Evolutionary conservation across 2,113 vertebrate species (phyloP).

Genomic region (Sorex fumeus): DNA sequence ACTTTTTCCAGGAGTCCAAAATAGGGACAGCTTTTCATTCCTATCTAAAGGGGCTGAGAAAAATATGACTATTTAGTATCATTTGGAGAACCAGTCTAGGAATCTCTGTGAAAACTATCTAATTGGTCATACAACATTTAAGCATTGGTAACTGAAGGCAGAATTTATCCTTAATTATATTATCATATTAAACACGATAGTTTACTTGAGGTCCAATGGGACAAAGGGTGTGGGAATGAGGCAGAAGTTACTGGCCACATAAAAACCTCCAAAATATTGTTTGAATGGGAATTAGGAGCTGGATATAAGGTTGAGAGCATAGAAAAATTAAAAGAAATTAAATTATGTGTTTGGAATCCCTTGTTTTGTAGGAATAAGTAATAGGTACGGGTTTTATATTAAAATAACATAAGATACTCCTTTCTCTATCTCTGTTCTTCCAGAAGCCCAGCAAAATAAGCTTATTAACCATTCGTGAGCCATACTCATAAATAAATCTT

Average conservation of each 20-base stretch:
- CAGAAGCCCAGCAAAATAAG: too few relatives aligned
- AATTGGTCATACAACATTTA: constrained; percentile 82
- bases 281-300: constrained; percentile 32
- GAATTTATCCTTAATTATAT: constrained; percentile 85
- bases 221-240: constrained; percentile 20
- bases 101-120: constrained; percentile 72
- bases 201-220: constrained; percentile 46
- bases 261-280: background rate
- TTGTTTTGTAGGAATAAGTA: background rate
- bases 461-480: too few relatives aligned
- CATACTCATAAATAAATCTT: too few relatives aligned
- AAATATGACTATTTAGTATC: constrained; percentile 58
- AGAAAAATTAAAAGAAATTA: background rate
- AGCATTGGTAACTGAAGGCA: constrained; percentile 84
- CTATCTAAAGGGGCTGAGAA: constrained; percentile 77
- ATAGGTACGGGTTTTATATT: too few relatives aligned
- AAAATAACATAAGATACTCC: too few relatives aligned
- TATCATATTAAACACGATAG: constrained; percentile 79
- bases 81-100: constrained; percentile 62
- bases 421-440: too few relatives aligned
- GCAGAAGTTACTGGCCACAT: background rate
- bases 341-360: background rate
- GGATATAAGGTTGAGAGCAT: background rate
- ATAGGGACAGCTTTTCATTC: constrained; percentile 65
- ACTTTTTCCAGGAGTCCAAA: constrained; percentile 57